phyloP scores from a whole-genome alignment of 2,797 vertebrate genomes.

The Chrysocyon brachyurus region DNA sequence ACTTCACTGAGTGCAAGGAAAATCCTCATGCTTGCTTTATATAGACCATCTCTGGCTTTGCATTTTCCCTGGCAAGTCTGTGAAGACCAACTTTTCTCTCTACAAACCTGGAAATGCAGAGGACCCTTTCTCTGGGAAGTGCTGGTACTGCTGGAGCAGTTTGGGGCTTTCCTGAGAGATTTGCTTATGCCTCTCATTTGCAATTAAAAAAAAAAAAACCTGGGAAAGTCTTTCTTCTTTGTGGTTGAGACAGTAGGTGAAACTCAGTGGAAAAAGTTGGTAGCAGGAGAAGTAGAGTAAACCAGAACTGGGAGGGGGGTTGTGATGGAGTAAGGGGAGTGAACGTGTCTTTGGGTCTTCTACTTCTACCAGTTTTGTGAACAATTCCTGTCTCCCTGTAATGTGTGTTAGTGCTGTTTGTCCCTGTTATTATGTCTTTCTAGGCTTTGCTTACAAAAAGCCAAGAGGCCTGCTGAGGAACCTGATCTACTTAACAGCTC shows the following conservation, averaged over 20 bases:
- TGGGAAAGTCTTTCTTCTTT: not conserved
- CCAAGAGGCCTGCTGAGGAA: not conserved
- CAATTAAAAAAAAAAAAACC: not conserved
- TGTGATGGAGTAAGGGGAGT: not conserved
- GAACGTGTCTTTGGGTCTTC: not conserved
- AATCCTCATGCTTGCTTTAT: not conserved
- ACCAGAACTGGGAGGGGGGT: not conserved
- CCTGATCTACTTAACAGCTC: not conserved
- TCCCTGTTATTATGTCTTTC: not conserved
- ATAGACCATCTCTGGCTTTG: not conserved
- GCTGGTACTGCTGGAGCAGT: not conserved
- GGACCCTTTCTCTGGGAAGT: not conserved
- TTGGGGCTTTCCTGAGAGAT: slow-evolving; percentile 36
- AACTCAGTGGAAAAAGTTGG: not conserved
- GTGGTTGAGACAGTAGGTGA: not conserved
- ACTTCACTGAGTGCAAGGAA: not conserved
- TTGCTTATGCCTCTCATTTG: not conserved
- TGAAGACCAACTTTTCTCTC: not conserved
- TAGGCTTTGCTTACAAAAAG: not conserved
- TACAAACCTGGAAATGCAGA: slow-evolving; percentile 22
- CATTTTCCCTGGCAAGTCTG: not conserved
- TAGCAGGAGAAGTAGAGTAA: not conserved
- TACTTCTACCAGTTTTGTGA: not conserved
- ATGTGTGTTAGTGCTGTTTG: not conserved
- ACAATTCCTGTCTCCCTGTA: not conserved